Conservation (phyloP, 2,113 vertebrate genomes). For the Tiliqua scincoides region DNA sequence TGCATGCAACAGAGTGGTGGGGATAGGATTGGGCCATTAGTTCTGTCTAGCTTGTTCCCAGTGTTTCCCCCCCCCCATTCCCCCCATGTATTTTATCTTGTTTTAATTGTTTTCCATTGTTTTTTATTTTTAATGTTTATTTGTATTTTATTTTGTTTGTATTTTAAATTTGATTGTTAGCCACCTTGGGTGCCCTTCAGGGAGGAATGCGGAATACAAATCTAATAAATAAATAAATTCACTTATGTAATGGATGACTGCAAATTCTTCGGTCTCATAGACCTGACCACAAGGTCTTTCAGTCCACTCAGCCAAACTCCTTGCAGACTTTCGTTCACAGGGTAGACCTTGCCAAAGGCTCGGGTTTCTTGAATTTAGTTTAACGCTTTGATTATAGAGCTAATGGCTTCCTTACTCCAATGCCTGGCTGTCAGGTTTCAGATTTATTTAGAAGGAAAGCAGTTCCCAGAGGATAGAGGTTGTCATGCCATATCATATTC, state of each 20-base stretch:
- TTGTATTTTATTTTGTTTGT: too few relatives aligned
- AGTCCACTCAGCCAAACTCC: background rate
- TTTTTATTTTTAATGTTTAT: too few relatives aligned
- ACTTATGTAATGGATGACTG: background rate
- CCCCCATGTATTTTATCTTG: too few relatives aligned
- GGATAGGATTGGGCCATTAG: background rate
- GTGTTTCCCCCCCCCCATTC: too few relatives aligned
- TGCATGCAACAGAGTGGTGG: too few relatives aligned
- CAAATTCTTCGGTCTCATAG: slow-evolving; percentile 5
- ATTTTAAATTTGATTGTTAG: too few relatives aligned
- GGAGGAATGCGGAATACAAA: too few relatives aligned
- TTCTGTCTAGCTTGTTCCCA: background rate
- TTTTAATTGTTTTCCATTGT: too few relatives aligned
- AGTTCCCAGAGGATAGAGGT: background rate
- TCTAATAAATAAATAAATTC: too few relatives aligned
- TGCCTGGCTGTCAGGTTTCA: background rate
- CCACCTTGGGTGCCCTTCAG: too few relatives aligned
- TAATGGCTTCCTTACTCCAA: slow-evolving; percentile 13
- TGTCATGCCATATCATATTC: background rate
- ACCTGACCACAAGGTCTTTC: background rate
- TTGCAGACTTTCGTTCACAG: slow-evolving; percentile 14
- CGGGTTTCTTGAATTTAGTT: slow-evolving; percentile 24
- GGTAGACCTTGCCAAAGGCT: background rate
- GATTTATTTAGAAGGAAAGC: slow-evolving; percentile 13
- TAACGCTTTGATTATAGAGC: slow-evolving; percentile 25